phyloP scores from a whole-genome alignment of 2,888 invertebrate species.

The Philonicus albiceps region DNA sequence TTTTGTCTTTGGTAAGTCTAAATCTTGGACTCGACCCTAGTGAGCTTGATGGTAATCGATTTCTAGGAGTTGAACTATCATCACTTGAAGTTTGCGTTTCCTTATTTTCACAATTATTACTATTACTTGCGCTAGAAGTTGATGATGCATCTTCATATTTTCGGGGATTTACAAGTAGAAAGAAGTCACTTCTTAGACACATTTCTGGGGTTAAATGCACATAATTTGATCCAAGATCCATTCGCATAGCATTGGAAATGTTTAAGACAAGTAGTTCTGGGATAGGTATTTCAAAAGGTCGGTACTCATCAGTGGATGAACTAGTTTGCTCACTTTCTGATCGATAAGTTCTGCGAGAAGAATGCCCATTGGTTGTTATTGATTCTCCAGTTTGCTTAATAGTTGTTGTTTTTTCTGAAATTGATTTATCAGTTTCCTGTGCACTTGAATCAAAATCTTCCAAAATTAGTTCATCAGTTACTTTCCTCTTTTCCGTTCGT shows the following conservation, averaged over 20 bases:
- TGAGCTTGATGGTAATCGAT: neutral
- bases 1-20: neutral
- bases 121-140: neutral
- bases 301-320: neutral
- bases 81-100: conserved; percentile 8
- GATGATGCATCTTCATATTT: neutral
- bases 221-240: neutral
- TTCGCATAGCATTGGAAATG: neutral
- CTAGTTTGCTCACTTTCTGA: neutral
- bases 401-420: neutral
- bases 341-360: neutral
- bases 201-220: neutral
- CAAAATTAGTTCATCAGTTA: conserved; percentile 12
- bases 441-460: conserved; percentile 40
- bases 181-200: neutral
- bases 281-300: neutral
- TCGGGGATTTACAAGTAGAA: conserved; percentile 9
- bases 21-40: neutral
- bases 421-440: conserved; percentile 37
- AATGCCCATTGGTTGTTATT: neutral
- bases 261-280: neutral
- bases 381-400: neutral
- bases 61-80: neutral
- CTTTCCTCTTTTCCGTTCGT: neutral
- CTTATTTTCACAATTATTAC: neutral